These are phyloP conservation scores for Machimus atricapillus DNA, from an alignment of 2,888 invertebrate species.

Conservation along the genomic window DNA sequence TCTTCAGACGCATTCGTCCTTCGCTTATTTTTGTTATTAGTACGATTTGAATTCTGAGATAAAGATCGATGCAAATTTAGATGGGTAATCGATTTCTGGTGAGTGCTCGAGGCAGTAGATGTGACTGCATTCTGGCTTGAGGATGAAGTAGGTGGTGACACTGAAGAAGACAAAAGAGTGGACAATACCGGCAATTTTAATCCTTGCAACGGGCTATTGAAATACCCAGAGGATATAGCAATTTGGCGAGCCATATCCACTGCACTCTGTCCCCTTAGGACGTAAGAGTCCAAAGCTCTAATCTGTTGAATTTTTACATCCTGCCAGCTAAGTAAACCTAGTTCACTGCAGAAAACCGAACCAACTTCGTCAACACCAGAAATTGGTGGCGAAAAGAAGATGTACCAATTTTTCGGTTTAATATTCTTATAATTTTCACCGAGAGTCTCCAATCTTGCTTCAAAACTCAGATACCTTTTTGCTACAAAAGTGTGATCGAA, in stretches of 20 bases:
- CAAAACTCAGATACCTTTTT: slow-evolving; percentile 64
- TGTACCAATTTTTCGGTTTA: slow-evolving; percentile 1
- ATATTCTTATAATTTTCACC: slow-evolving; percentile 62
- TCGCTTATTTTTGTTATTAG: background rate
- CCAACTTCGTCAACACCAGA: background rate
- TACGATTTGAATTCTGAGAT: background rate
- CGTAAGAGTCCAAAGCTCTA: background rate
- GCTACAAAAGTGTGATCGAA: slow-evolving; percentile 67
- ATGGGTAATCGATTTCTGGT: background rate
- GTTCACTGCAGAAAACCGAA: background rate
- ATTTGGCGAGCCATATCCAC: background rate
- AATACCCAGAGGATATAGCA: background rate
- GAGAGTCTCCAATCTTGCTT: slow-evolving; percentile 69
- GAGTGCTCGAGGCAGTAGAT: background rate
- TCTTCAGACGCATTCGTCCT: background rate
- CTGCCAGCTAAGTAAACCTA: background rate
- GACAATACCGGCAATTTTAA: background rate
- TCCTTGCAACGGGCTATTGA: background rate
- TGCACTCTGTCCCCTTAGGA: background rate
- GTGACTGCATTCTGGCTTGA: background rate
- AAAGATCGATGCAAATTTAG: background rate
- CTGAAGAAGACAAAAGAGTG: background rate
- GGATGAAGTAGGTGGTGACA: background rate
- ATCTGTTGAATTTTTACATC: background rate
- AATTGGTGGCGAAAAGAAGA: background rate